Percentiles rank a stretch among this genome's conserved stretches.
Evolutionary conservation across 2,113 vertebrate genomes (phyloP).

Genomic region (Anolis carolinensis): DNA sequence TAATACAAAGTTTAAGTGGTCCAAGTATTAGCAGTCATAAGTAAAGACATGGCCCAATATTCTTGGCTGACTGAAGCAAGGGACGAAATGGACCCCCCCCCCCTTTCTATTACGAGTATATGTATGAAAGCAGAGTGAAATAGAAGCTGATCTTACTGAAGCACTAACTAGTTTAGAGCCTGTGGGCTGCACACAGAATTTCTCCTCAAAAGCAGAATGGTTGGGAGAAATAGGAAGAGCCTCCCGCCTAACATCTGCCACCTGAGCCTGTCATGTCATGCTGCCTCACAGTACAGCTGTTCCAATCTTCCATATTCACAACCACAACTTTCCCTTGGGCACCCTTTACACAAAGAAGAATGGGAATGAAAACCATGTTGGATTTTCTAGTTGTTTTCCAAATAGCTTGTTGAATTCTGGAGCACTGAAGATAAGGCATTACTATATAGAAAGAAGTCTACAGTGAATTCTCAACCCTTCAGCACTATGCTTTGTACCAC

Average conservation of each 20-base stretch:
- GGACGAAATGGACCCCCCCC: background rate
- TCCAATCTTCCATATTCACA: background rate
- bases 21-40: background rate
- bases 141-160: background rate
- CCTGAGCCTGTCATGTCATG: background rate
- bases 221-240: background rate
- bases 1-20: background rate
- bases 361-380: background rate
- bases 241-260: background rate
- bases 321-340: background rate
- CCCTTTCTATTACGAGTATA: background rate
- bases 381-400: background rate
- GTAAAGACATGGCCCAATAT: background rate
- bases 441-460: background rate
- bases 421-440: background rate
- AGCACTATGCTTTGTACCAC: background rate
- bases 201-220: too few relatives aligned
- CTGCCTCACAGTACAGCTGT: background rate
- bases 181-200: too few relatives aligned
- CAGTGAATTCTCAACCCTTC: background rate
- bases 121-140: background rate
- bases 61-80: background rate
- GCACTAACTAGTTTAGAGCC: background rate
- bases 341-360: background rate
- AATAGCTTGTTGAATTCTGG: background rate